phyloP scores from a whole-genome alignment of 1,140 invertebrate species.

The Drosophila novamexicana region DNA sequence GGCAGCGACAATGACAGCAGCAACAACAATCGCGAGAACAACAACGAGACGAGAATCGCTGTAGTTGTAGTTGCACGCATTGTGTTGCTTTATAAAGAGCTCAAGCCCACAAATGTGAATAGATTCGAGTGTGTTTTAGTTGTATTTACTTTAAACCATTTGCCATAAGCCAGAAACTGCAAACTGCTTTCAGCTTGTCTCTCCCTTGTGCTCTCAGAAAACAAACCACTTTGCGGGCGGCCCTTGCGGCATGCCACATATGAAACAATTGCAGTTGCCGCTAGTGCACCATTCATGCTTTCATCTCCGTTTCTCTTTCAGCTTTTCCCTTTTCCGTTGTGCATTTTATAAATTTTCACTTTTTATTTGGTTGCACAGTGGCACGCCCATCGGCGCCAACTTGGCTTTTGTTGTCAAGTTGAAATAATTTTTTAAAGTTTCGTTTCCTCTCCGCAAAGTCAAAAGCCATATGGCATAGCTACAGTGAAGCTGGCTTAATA shows the following conservation, averaged over 20 bases:
- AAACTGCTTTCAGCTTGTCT: not conserved
- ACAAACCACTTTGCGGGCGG: not conserved
- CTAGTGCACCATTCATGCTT: not conserved
- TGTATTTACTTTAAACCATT: constrained; percentile 1
- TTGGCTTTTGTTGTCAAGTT: constrained; percentile 24
- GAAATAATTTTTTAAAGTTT: constrained; percentile 16
- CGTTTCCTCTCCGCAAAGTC: not conserved
- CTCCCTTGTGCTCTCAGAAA: not conserved
- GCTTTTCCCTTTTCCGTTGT: not conserved
- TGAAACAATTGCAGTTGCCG: constrained; percentile 10
- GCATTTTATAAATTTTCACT: constrained; percentile 3
- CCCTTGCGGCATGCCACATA: constrained; percentile 4
- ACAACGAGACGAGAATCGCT: constrained; percentile 4
- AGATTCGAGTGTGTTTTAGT: not conserved
- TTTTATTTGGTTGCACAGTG: not conserved
- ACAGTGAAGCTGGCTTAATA: not conserved
- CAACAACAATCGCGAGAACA: not conserved
- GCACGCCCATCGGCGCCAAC: not conserved
- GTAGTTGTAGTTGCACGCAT: constrained; percentile 4
- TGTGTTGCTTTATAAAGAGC: constrained; percentile 9
- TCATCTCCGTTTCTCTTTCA: constrained; percentile 5
- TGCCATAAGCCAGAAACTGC: not conserved
- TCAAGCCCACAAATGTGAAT: not conserved
- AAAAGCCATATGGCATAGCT: constrained; percentile 6
- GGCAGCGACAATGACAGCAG: not conserved